Evolutionary conservation across 2,888 invertebrate genomes (phyloP), one percentile per base, ranked within the genome.

Genomic region (Macrosiphum euphorbiae): DNA sequence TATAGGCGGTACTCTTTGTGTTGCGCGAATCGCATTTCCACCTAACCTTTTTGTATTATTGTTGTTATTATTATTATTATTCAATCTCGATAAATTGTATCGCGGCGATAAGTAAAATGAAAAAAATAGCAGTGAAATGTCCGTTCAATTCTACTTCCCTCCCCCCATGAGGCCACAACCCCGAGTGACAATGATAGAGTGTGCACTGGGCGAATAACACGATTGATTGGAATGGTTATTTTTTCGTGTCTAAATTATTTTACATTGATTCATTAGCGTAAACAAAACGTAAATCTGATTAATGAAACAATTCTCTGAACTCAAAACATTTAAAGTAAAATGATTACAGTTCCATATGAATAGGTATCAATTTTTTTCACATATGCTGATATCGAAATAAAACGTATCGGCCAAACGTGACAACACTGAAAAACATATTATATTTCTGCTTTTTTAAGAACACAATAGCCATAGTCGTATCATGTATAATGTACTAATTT

Each of bases 31-130:
- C 50, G 26, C 52, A 35, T 87, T 87, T 35, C n/a, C 52, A 50
- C 87, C 52, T 87, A 87, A 52, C 52, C 87, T 52, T 52, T 87
- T 35, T 87, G n/a, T 87, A 50, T n/a, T 50, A 47, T 87, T 85
- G 3, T 52, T 50, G 3, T 87, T 87, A 35, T 78, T 87, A 20
- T 87, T 87, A 78, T 78, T 78, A 50, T 87, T 87, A n/a, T 87
- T 87, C 52, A 20, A 87, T 52, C 87, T 50, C 87, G 50, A 87
- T 50, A 50, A 50, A 87, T 50, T 52, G 47, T 47, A 87, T 50
- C 50, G 4, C 8, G 35, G 50, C n/a, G n/a, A 47, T 87, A n/a
- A 87, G n/a, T n/a, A 50, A n/a, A 87, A 87, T 50, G 20, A 50
- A 87, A n/a, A 87, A 87, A 50, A 86, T 35, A 87, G 67, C 16